Base-by-base conservation (phyloP, 1,140 invertebrate species). In the Octopus sinensis region DNA sequence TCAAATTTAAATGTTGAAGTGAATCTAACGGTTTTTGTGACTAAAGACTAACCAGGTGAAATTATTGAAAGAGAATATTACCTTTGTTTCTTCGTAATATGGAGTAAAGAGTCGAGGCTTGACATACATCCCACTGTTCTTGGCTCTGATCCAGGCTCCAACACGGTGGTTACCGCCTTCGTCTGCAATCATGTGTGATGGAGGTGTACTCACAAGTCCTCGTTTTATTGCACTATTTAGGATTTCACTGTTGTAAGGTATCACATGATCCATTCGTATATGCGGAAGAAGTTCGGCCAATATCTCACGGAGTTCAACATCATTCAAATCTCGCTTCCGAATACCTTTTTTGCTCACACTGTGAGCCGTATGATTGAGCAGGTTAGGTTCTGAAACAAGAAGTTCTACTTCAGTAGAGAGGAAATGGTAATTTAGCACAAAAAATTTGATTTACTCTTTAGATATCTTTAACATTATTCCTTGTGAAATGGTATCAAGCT, bases 71-170 rank as follows among this genome's bases (percentile, higher is more conserved):
- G 30, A 43, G 30, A 43, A 43, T 43, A 43, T 73, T 73, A 95
- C 94, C 93, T 97, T 97, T 3, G 96, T 94, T 92, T 98, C 96
- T 88, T 98, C 96, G 86, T 96, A 96, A 90, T 97, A 97, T 17
- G 96, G 96, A 92, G 96, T 94, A 90, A 97, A 98, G 54, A 97
- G 93, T 51, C 97, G 92, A 76, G 96, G 96, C 85, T 95, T 93
- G 0, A 96, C 94, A 91, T 95, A 96, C 53, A 96, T 91, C 75
- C 95, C 95, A 87, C 94, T 95, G 86, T 94, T 95, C 13, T 93
- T 93, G 77, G 94, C 94, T 73, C 95, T 92, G 84, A 96, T 94
- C 96, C 96, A 97, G 53, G 96, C 95, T 87, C 95, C 95, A n/a
- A 95, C 81, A 23, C 84, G 93, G 0, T 86, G 93, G 4, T 76